Evolutionary conservation across 2,113 vertebrate species (phyloP).

Genomic region (Antechinus flavipes): DNA sequence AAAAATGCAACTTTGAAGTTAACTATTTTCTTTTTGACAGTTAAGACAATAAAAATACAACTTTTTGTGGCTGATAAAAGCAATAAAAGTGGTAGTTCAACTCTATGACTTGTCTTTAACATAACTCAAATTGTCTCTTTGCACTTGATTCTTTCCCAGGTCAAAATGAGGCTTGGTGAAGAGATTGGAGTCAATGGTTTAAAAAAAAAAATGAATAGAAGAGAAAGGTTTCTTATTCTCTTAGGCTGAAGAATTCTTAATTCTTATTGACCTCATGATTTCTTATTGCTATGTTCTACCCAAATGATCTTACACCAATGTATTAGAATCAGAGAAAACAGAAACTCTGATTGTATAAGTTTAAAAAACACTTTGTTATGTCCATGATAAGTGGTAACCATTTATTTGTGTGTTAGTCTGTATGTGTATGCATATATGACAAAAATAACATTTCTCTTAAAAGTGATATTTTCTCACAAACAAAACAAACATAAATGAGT

Average conservation of each 20-base stretch:
- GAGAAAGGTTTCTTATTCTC: slow-evolving; percentile 31
- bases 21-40: slow-evolving; percentile 56
- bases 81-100: slow-evolving; percentile 66
- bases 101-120: slow-evolving; percentile 52
- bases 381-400: background rate
- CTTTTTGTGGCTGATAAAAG: slow-evolving; percentile 59
- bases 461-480: slow-evolving; percentile 19
- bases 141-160: background rate
- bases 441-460: background rate
- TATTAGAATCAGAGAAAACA: slow-evolving; percentile 32
- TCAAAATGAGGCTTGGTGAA: slow-evolving; percentile 42
- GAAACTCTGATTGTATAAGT: background rate
- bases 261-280: background rate
- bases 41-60: slow-evolving; percentile 50
- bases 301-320: background rate
- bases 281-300: background rate
- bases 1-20: slow-evolving; percentile 60
- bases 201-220: background rate
- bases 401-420: background rate
- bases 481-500: background rate
- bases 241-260: background rate
- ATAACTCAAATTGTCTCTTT: slow-evolving; percentile 28
- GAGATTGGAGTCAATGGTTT: slow-evolving; percentile 3
- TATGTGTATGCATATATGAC: background rate
- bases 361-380: background rate